phyloP scores from a whole-genome alignment of 1,140 invertebrate genomes.

The Manduca sexta region DNA sequence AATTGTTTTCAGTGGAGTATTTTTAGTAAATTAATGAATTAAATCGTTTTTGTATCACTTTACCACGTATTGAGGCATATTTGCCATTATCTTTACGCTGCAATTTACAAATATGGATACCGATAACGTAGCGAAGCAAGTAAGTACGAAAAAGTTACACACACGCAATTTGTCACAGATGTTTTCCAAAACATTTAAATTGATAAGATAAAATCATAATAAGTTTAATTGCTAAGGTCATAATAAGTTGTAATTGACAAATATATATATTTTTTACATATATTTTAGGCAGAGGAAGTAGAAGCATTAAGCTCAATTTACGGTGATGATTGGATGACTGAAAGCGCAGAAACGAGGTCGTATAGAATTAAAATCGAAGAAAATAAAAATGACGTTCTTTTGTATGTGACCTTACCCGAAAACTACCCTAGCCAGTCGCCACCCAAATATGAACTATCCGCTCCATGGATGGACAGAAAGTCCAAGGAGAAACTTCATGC shows the following conservation, averaged over 20 bases:
- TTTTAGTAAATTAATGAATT: no score
- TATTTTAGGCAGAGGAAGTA: conserved; percentile 79
- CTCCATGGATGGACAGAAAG: conserved; percentile 78
- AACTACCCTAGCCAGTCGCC: conserved; percentile 79
- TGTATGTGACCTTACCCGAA: conserved; percentile 76
- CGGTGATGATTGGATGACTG: conserved; percentile 78
- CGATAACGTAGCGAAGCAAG: not conserved
- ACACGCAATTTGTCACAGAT: no score
- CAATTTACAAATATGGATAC: not conserved
- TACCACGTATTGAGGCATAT: no score
- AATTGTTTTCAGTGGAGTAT: no score
- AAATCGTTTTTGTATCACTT: no score
- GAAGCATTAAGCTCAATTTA: conserved; percentile 85
- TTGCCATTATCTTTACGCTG: no score
- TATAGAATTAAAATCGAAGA: conserved; percentile 76
- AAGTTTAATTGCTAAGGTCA: no score
- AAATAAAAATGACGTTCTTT: conserved; percentile 63
- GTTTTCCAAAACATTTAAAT: no score
- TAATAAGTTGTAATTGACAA: no score
- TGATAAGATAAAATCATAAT: no score
- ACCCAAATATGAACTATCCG: conserved; percentile 81
- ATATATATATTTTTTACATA: no score
- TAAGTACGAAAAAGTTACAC: not conserved
- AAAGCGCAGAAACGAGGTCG: conserved; percentile 72
- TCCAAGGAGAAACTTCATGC: conserved; percentile 74